A percentile compares a stretch with the other conserved stretches of the same genome.
These are phyloP conservation scores for Myiozetetes cayanensis DNA, from an alignment of 2,113 vertebrate species.

Conservation along the genomic window DNA sequence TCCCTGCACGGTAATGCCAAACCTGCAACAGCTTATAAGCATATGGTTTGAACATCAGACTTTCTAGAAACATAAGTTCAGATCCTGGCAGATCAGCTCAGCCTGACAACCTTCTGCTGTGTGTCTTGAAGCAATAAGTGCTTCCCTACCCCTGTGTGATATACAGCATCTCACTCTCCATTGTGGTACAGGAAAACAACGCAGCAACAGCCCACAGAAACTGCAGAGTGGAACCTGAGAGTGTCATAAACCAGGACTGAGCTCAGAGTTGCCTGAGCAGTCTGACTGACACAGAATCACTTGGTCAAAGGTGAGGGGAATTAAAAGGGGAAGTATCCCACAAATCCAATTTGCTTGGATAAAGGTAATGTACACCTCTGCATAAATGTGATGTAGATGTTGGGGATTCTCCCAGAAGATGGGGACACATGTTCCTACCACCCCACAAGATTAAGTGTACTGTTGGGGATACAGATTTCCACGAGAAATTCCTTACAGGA, in stretches of 20 bases:
- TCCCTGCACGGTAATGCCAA: background rate
- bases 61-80: background rate
- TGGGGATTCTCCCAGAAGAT: background rate
- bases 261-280: background rate
- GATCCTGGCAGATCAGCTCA: background rate
- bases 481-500: background rate
- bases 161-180: background rate
- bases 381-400: accelerated
- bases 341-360: background rate
- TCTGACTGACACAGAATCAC: too few species aligned
- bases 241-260: background rate
- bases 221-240: background rate
- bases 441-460: background rate
- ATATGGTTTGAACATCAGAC: slow-evolving; percentile 6
- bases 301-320: background rate
- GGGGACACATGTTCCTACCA: background rate
- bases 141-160: background rate
- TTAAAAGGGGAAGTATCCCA: background rate
- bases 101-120: background rate
- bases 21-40: background rate
- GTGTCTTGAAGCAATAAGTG: background rate
- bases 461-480: background rate
- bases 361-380: background rate
- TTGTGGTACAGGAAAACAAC: background rate
- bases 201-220: background rate